Base-by-base conservation (phyloP, 2,113 vertebrate genomes). In the Eleginops maclovinus region DNA sequence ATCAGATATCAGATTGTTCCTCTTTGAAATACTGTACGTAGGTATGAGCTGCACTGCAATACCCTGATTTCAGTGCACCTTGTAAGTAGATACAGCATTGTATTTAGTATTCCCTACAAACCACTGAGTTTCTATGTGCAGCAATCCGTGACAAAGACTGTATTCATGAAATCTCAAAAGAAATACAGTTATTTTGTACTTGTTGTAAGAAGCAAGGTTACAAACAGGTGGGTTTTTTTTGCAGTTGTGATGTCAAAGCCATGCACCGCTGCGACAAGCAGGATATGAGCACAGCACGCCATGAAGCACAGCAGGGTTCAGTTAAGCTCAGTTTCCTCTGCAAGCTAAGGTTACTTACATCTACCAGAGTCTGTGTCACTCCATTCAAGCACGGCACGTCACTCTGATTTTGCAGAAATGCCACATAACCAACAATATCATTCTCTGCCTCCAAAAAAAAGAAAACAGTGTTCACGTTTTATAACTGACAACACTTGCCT, bases 231-330 rank as follows among this genome's bases (percentile, higher is more conserved):
- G 26, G 50, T 26, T 16, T 19, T 15, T 60, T 84, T 62, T 31
- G 55, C 2, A 40, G 28, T 56, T 28, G 3, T 47, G 76, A 76
- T 82, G 46, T 75, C 13, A 58, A 53, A 66, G 59, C 47, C 49
- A 51, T 14, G 75, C 79, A 81, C 77, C 9, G 26, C 89, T 87
- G 85, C 64, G 47, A 75, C 72, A 74, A 83, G 90, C 91, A 88
- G 90, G 90, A 92, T 91, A 85, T 92, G 84, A 79, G 85, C 89
- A 90, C 88, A 92, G 90, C 87, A 83, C 83, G 90, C 79, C 82
- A 50, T 77, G 74, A 85, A 64, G 73, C 87, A 83, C 86, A 87
- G 88, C 90, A 82, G 89, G 90, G 70, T 68, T 71, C 67, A 53
- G 68, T 79, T 82, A 79, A 84, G 86, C 79, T 88, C 66, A 24